Base-by-base conservation (phyloP, 2,888 invertebrate species). In the Dorcus parallelipipedus region DNA sequence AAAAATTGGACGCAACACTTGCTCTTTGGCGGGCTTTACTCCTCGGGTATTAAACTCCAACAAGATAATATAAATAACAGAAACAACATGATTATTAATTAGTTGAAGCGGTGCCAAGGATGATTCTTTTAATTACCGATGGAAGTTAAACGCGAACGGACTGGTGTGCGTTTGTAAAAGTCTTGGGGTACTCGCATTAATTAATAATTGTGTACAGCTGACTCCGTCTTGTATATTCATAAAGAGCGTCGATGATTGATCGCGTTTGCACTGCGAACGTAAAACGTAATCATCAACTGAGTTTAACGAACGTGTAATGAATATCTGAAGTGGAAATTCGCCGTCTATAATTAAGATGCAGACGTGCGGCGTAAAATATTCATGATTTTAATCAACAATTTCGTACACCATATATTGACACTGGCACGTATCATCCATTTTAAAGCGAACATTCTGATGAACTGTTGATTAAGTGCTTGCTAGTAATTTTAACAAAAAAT, bases 291-390 rank as follows among this genome's bases (percentile, higher is more conserved):
- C 66, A 67, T 67, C 66, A 64, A 56, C 65, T 58, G 63, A 61
- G 66, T 67, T 67, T 67, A 66, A 66, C 67, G 66, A 67, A 67
- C 67, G 66, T 66, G 67, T 67, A 66, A 67, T 67, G 67, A 67
- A 67, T 67, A 67, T 65, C 63, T 65, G 61, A 64, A 64, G 58
- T 64, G 64, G 64, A 64, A 67, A 67, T 63, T 65, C 64, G 62
- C 63, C 65, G 58, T 58, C 56, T 56, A 57, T 64, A 64, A 61
- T 64, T 65, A 64, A 64, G 62, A 60, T 56, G 60, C 61, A 51
- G 60, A 41, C 51, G 51, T 49, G 56, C 47, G 41, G 48, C 38
- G 52, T 52, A 62, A 60, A 55, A 54, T 60, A 57, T 60, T 60
- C 57, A 60, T 57, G 57, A 57, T 53, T 52, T 53, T 57, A 60